Conservation (phyloP, 2,797 vertebrate species). For the Pipistrellus kuhlii region DNA sequence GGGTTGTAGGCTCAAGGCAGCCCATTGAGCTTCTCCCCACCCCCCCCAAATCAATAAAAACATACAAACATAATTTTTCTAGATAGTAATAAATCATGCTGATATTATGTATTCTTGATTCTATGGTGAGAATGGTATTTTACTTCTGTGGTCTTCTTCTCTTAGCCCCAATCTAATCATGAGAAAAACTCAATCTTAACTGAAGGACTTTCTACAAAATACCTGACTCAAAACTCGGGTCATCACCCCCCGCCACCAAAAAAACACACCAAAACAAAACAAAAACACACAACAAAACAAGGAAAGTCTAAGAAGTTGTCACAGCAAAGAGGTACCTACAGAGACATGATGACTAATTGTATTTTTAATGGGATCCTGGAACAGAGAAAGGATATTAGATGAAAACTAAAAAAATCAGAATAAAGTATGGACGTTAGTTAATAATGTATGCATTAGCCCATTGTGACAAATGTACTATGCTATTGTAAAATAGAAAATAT, state of each 20-base stretch:
- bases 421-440: constrained; percentile 14
- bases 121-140: not conserved
- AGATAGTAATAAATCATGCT: not conserved
- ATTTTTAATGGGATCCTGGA: not conserved
- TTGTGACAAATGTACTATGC: not conserved
- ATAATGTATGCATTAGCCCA: not conserved
- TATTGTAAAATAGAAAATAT: not conserved
- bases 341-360: not conserved
- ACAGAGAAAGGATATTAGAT: constrained; percentile 36
- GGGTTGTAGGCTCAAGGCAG: not conserved
- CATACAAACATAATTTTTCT: not conserved
- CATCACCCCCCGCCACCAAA: not conserved
- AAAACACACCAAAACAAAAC: not conserved
- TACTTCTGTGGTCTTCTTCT: not conserved
- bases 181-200: not conserved
- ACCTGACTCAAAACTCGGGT: not conserved
- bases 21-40: not conserved
- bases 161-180: not conserved
- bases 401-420: constrained; percentile 38
- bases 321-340: not conserved
- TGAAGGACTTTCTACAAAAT: too few species aligned
- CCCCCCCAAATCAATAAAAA: not conserved
- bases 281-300: not conserved
- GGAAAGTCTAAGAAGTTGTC: constrained; percentile 29
- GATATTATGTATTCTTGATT: not conserved